Conservation (phyloP, 2,888 invertebrate species). For the Xestobium rufovillosum region DNA sequence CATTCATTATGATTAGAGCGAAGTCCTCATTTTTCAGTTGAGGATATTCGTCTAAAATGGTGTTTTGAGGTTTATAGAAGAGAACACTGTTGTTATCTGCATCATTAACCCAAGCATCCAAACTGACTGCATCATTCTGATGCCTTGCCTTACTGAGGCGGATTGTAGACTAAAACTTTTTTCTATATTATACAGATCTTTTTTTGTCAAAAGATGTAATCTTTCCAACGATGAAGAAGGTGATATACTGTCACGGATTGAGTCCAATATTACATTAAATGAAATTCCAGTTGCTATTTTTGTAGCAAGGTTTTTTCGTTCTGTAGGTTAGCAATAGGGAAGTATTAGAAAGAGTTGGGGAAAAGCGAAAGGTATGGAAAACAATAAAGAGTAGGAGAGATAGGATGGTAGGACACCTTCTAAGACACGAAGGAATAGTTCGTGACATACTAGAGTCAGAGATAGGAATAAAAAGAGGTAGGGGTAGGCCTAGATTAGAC, state of each 20-base stretch:
- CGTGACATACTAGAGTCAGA: too few relatives aligned
- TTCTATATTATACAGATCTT: conserved; percentile 21
- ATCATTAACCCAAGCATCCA: conserved; percentile 21
- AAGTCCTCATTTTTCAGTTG: conserved; percentile 25
- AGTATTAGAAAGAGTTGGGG: too few relatives aligned
- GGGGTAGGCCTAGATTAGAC: too few relatives aligned
- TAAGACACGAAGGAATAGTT: too few relatives aligned
- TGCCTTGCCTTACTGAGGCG: conserved; percentile 11
- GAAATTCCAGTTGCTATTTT: conserved; percentile 19
- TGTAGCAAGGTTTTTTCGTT: conserved; percentile 12
- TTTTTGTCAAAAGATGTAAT: conserved; percentile 17
- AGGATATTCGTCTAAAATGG: conserved; percentile 14
- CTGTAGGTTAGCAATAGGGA: too few relatives aligned
- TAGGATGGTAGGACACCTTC: too few relatives aligned
- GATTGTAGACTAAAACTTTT: conserved; percentile 15
- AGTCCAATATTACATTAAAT: conserved; percentile 18
- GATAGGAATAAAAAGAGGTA: too few relatives aligned
- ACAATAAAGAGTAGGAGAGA: too few relatives aligned
- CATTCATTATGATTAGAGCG: conserved; percentile 26
- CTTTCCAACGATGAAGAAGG: conserved; percentile 12
- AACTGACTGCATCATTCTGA: conserved; percentile 15
- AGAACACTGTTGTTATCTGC: conserved; percentile 13
- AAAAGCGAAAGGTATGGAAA: too few relatives aligned
- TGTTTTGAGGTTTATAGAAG: conserved; percentile 20
- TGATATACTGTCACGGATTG: conserved; percentile 5